Base-by-base conservation (phyloP, 2,888 invertebrate species). In the Stramonita haemastoma region DNA sequence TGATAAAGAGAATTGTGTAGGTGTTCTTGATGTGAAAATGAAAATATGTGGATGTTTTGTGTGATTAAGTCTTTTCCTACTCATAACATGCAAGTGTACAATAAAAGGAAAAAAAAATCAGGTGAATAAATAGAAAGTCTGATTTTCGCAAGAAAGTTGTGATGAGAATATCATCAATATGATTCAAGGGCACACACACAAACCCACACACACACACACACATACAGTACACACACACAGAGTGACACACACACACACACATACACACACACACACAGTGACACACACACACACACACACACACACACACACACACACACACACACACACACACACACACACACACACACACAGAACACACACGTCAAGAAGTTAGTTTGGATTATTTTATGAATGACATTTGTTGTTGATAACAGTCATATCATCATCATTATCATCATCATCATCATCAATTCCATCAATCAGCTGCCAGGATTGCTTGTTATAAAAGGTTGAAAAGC, bases 321-420 rank as follows among this genome's bases (percentile, higher is more conserved):
- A 26, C 70, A 70, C 70, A 26, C 8, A 70, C 70, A 70, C 13
- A 77, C 15, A 29, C 77, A 32, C 29, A 77, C 77, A 4, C 26
- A 79, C 29, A 19, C 15, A 79, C 29, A 79, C 73, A 79, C 77
- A 32, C 77, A 77, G 11, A n/a, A 70, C n/a, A 79, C 19, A 29
- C 77, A 79, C 0, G 29, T 32, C 46, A 8, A 46, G 46, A 46
- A 46, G 8, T 46, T 29, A 32, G 77, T 79, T 79, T 32, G 32
- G 77, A 79, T 79, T 79, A 79, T 79, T 79, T 79, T 79, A 79
- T 79, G 77, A 79, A 79, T 79, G 77, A 79, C 77, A 79, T 79
- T 79, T 79, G 15, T 11, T 79, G 13, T 79, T 73, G 11, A 79
- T 79, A 79, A 79, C 77, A 79, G 77, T 79, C 77, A 79, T 79